Percentiles rank a stretch among this genome's conserved stretches.
phyloP scores from a whole-genome alignment of 2,888 invertebrate genomes.

The Gortyna flavago region DNA sequence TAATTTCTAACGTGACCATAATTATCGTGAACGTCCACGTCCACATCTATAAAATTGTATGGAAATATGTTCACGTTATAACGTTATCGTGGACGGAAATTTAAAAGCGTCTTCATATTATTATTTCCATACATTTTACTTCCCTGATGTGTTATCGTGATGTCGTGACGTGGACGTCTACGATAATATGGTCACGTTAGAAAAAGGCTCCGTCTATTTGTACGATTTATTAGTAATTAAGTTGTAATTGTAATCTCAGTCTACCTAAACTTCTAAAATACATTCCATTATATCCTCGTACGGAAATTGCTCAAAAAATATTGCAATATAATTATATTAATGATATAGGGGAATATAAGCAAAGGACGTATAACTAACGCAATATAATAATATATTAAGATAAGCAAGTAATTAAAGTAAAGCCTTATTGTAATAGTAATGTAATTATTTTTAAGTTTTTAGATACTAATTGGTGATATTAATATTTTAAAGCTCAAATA shows the following conservation, averaged over 20 bases:
- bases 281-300: constrained; percentile 39
- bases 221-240: constrained; percentile 12
- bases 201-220: too few species aligned
- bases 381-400: constrained; percentile 6
- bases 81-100: neutral
- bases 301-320: constrained; percentile 44
- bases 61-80: neutral
- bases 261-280: constrained; percentile 24
- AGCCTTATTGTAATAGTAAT: constrained; percentile 23
- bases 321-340: constrained; percentile 10
- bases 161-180: too few species aligned
- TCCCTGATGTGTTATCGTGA: neutral
- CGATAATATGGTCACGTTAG: too few species aligned
- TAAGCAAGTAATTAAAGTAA: constrained; percentile 7
- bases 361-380: neutral
- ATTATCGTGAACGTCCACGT: neutral
- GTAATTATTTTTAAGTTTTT: constrained; percentile 13
- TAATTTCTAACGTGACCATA: neutral
- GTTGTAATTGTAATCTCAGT: constrained; percentile 27
- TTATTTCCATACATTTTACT: neutral
- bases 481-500: constrained; percentile 27
- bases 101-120: neutral
- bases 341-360: neutral
- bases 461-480: neutral
- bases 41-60: neutral